phyloP scores from a whole-genome alignment of 2,113 vertebrate genomes.

The Lynx canadensis region DNA sequence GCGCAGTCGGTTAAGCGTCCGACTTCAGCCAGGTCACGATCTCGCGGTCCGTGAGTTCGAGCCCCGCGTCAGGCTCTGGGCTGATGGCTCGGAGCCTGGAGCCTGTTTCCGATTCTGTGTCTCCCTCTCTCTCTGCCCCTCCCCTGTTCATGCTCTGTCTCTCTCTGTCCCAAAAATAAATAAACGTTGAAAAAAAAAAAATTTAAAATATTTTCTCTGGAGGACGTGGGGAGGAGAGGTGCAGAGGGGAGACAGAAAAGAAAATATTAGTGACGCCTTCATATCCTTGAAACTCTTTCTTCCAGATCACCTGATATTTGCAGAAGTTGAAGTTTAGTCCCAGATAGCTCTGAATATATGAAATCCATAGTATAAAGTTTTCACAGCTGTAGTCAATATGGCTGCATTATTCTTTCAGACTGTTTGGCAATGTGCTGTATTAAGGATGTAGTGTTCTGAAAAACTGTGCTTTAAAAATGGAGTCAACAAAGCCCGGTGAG shows the following conservation, averaged over 20 bases:
- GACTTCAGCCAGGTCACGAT: no score
- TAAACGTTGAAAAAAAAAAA: no score
- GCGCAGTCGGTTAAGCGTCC: no score
- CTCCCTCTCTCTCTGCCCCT: no score
- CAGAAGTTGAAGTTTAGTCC: conserved; percentile 33
- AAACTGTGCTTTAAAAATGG: background rate
- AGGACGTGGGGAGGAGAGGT: background rate
- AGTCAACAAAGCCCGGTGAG: background rate
- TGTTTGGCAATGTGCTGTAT: background rate
- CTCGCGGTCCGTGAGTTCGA: no score
- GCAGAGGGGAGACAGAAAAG: background rate
- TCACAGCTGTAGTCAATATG: conserved; percentile 62
- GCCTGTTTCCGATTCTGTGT: no score
- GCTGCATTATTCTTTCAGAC: background rate
- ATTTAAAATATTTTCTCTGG: no score
- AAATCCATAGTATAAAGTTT: conserved; percentile 32
- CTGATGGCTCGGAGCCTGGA: no score
- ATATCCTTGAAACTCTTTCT: conserved; percentile 56
- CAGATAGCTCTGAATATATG: conserved; percentile 33
- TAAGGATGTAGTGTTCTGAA: background rate
- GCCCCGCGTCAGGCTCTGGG: no score
- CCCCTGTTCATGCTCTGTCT: no score
- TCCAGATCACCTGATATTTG: conserved; percentile 48
- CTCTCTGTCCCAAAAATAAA: no score
- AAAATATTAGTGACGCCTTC: conserved; percentile 6